Base-by-base conservation (phyloP, 1,140 invertebrate species). In the Oncopeltus fasciatus region DNA sequence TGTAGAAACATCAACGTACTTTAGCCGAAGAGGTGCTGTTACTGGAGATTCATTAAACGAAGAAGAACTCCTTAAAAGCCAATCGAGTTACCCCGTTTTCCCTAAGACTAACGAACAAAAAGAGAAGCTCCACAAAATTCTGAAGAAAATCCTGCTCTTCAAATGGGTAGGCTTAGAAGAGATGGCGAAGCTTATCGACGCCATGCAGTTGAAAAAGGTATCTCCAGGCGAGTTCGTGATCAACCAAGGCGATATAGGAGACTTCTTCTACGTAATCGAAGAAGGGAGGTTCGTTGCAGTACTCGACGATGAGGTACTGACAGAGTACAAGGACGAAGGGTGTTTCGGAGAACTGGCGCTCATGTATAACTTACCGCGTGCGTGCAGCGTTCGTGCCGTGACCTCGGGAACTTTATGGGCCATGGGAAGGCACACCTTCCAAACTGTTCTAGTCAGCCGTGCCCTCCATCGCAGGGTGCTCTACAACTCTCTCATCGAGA, bases 351-450 rank as follows among this genome's bases (percentile, higher is more conserved):
- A 98, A 80, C 77, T 98, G 69, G 94, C 95, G 31, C 81, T 98
- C 24, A 86, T 98, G 78, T 97, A 98, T 79, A 96, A 97, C 74
- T 92, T 94, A 88, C 94, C 95, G 9, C 81, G 94, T 66, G 92
- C 93, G 61, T 94, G 94, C 47, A 94, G 83, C 20, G 83, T 91
- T 57, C 83, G 86, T 70, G 88, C 92, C 14, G 80, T 83, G 67
- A 83, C 87, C 8, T 75, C 82, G 28, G 95, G 94, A 33, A 84
- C 86, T 20, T 78, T 98, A 1, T 97, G 94, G 94, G 93, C 92
- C 62, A 92, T 98, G 92, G 92, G 95, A 74, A 82, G 94, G 56
- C 84, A 87, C 72, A 95, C 92, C 64, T 97, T 97, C 81, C 83
- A 92, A 69, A 84, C 90, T 72, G 97, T 98, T 70, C 81, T 98